Evolutionary conservation across 2,113 vertebrate genomes (phyloP).

Genomic region (Bungarus multicinctus): DNA sequence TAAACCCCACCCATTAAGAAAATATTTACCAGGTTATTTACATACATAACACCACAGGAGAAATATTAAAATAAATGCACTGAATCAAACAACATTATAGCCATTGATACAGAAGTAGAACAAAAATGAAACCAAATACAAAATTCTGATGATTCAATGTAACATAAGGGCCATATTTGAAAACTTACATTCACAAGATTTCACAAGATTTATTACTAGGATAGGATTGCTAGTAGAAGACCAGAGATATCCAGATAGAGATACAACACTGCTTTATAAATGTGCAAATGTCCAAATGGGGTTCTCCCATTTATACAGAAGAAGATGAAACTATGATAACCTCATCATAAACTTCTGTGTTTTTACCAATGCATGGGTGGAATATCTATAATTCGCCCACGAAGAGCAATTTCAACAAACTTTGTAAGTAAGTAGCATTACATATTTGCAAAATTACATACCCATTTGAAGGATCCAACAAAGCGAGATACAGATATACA

Average conservation of each 20-base stretch:
- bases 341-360: not conserved
- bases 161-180: not conserved
- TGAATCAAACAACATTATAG: not conserved
- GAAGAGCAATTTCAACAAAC: not conserved
- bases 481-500: not conserved
- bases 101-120: not conserved
- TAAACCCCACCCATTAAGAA: not conserved
- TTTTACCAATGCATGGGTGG: not conserved
- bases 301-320: not conserved
- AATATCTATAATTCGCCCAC: not conserved
- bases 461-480: not conserved
- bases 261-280: not conserved
- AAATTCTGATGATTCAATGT: not conserved
- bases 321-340: not conserved
- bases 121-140: not conserved
- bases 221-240: not conserved
- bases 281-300: not conserved
- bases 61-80: not conserved
- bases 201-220: not conserved
- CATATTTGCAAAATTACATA: constrained; percentile 3
- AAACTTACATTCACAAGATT: not conserved
- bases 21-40: not conserved
- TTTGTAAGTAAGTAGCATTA: not conserved
- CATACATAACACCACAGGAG: not conserved
- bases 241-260: not conserved